These are phyloP conservation scores for Clostera curtula DNA, from an alignment of 2,888 invertebrate species.

Conservation along the genomic window DNA sequence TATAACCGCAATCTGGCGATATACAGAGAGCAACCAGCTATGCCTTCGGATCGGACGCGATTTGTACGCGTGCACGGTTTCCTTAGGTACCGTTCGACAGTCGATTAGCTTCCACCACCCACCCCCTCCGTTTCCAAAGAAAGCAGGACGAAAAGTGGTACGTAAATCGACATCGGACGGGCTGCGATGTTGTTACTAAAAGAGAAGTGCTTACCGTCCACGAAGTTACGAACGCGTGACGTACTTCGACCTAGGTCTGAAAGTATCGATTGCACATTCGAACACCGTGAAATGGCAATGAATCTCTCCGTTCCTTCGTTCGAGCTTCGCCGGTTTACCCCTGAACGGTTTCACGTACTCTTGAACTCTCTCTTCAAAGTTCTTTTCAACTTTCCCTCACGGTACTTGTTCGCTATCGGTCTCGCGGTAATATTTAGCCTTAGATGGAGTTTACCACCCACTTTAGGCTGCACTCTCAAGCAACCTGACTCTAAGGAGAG, in stretches of 20 bases:
- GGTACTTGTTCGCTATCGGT: slow-evolving; percentile 80
- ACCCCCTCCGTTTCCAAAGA: slow-evolving; percentile 1
- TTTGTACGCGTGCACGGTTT: slow-evolving; percentile 29
- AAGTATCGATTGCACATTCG: slow-evolving; percentile 17
- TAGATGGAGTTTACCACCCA: slow-evolving; percentile 76
- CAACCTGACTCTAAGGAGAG: slow-evolving; percentile 66
- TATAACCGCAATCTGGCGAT: slow-evolving; percentile 37
- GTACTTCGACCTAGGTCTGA: slow-evolving; percentile 20
- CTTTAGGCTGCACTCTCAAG: slow-evolving; percentile 77
- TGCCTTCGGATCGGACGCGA: slow-evolving; percentile 40
- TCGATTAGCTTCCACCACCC: slow-evolving; percentile 8
- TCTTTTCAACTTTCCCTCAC: slow-evolving; percentile 83
- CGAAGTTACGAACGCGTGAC: slow-evolving; percentile 28
- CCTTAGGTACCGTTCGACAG: slow-evolving; percentile 18
- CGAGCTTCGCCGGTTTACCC: slow-evolving; percentile 75
- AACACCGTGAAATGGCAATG: slow-evolving; percentile 37
- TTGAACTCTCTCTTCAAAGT: slow-evolving; percentile 78
- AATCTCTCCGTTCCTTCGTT: slow-evolving; percentile 60
- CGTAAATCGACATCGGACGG: slow-evolving; percentile 62
- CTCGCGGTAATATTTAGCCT: slow-evolving; percentile 77
- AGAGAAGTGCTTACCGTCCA: slow-evolving; percentile 41
- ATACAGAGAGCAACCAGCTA: slow-evolving; percentile 30
- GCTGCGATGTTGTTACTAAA: slow-evolving; percentile 68
- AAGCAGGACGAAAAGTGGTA: slow-evolving; percentile 21
- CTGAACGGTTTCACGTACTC: slow-evolving; percentile 69